Evolutionary conservation across 92 coral and sea anemone species (phyloP), one percentile per base, ranked within the genome.

Genomic region (Phenganax subtilis): DNA sequence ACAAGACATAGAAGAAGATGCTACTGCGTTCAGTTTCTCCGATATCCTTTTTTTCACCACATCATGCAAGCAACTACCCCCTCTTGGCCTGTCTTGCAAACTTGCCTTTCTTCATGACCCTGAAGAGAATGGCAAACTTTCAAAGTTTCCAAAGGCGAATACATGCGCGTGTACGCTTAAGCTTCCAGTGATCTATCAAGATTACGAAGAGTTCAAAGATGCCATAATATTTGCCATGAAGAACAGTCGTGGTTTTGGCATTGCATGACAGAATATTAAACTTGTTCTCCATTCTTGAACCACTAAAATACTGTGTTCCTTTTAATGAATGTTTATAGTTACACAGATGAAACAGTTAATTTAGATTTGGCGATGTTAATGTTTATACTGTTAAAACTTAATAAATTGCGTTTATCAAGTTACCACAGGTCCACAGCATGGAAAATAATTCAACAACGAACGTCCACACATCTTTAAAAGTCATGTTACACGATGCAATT

Each of bases 101-200:
- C 16, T 80, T 47, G 81, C 88, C 20, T 88, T 88, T 58, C 86
- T 88, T 51, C 90, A 88, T 84, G 85, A 84, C 54, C 71, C 66
- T 47, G 88, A 88, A 69, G 79, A 62, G 5, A 51, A 80, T 64
- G 76, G 87, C 29, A 12, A 54, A 55, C 77, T 54, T 51, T 85
- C 87, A 16, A 79, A 71, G 44, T 85, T 79, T 68, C 87, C 84
- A 16, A 85, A 85, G 51, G 84, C 77, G 58, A 77, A 85, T 25
- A 85, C 87, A 57, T 85, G 84, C 65, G 55, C 70, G 27, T 47
- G 84, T 52, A 59, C 67, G 27, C 77, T 85, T 55, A 51, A 85
- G 61, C 87, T 78, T 29, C 87, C 87, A 51, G 77, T 73, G 2
- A 30, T 73, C 51, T 59, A 73, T 30, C 51, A 55, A 73, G 15